A percentile compares a stretch with the other conserved stretches of the same genome.
These are phyloP conservation scores for Diploptera punctata DNA, from an alignment of 2,888 invertebrate species.

Conservation along the genomic window DNA sequence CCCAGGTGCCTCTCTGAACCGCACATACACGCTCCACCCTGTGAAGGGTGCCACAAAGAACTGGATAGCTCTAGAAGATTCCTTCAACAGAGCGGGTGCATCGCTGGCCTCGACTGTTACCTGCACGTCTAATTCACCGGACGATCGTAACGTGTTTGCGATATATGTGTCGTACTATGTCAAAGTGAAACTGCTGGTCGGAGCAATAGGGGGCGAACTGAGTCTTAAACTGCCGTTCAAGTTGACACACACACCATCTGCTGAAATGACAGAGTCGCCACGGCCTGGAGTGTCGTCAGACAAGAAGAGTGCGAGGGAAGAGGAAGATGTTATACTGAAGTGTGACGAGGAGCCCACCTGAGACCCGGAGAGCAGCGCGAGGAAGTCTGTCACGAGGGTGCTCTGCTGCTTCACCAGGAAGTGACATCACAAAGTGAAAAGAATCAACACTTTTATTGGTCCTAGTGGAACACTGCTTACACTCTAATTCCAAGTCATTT, in stretches of 20 bases:
- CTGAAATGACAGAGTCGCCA: slow-evolving; percentile 14
- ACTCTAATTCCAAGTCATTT: too few species aligned
- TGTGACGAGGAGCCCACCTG: slow-evolving; percentile 41
- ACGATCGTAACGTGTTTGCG: slow-evolving; percentile 86
- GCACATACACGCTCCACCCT: slow-evolving; percentile 72
- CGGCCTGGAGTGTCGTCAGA: slow-evolving; percentile 29
- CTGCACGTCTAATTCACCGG: slow-evolving; percentile 60
- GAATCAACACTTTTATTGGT: too few species aligned
- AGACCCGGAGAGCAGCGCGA: slow-evolving; percentile 25
- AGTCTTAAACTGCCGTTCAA: slow-evolving; percentile 82
- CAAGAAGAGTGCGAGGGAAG: slow-evolving; percentile 34
- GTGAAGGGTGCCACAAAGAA: slow-evolving; percentile 83
- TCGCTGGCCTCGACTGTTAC: slow-evolving; percentile 62
- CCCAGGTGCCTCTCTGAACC: slow-evolving; percentile 66
- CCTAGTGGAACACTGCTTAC: too few species aligned
- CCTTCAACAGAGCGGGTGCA: slow-evolving; percentile 69
- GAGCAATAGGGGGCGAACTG: slow-evolving; percentile 81
- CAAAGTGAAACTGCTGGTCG: slow-evolving; percentile 80
- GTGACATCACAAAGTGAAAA: too few species aligned
- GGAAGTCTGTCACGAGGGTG: too few species aligned
- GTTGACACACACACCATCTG: slow-evolving; percentile 66
- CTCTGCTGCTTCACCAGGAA: too few species aligned
- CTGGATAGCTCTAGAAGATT: slow-evolving; percentile 91
- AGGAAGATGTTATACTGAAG: slow-evolving; percentile 40
- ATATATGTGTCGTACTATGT: slow-evolving; percentile 93